Conservation (phyloP, 1,140 invertebrate genomes). For the Trichomalopsis sarcophagae region DNA sequence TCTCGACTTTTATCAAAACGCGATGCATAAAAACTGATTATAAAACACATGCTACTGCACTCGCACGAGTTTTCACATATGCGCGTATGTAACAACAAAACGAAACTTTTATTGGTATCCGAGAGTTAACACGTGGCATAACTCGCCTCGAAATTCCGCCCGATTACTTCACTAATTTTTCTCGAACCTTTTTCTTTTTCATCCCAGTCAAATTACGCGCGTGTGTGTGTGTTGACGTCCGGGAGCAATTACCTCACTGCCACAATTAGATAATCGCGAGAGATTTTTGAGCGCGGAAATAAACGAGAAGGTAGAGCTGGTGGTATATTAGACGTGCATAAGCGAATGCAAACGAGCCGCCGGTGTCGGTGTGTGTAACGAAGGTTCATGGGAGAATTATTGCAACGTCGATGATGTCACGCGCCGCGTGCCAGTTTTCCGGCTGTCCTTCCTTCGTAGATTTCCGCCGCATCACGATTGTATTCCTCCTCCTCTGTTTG, state of each 20-base stretch:
- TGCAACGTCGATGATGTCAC: constrained; percentile 48
- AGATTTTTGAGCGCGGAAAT: not conserved
- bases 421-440: constrained; percentile 37
- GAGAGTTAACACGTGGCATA: not conserved
- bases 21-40: constrained; percentile 35
- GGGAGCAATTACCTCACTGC: not conserved
- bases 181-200: not conserved
- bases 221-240: not conserved
- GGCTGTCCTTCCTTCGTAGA: constrained; percentile 37
- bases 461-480: constrained; percentile 21
- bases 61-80: not conserved
- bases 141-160: not conserved
- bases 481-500: constrained; percentile 3
- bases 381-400: not conserved
- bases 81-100: not conserved
- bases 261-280: not conserved
- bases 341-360: not conserved
- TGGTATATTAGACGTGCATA: not conserved
- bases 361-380: not conserved
- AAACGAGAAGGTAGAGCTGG: not conserved
- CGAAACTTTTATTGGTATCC: not conserved
- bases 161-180: not conserved
- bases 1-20: not conserved
- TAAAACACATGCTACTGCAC: constrained; percentile 11
- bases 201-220: not conserved